These are phyloP conservation scores for Planococcus citri DNA, from an alignment of 1,140 invertebrate genomes.

Conservation along the genomic window DNA sequence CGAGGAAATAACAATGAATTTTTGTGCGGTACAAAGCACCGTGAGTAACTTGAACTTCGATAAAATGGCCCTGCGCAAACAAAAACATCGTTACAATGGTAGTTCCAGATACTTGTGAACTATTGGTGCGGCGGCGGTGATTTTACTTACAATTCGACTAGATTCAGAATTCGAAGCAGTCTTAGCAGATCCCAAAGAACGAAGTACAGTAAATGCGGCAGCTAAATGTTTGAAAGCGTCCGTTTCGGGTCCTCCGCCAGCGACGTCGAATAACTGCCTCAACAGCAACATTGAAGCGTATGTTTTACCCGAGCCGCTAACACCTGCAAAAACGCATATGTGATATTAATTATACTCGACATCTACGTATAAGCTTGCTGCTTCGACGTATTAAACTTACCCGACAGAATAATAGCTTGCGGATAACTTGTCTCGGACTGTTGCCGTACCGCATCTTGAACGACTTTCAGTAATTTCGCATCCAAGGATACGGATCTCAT, in stretches of 20 bases:
- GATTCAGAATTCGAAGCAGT: slow-evolving; percentile 82
- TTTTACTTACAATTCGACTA: slow-evolving; percentile 69
- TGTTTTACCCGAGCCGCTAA: slow-evolving; percentile 89
- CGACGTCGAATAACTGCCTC: slow-evolving; percentile 80
- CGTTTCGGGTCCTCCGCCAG: slow-evolving; percentile 83
- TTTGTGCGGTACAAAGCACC: slow-evolving; percentile 87
- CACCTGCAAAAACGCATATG: slow-evolving; percentile 53
- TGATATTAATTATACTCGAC: not conserved
- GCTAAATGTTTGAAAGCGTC: slow-evolving; percentile 93
- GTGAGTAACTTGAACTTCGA: slow-evolving; percentile 92
- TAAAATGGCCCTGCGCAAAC: slow-evolving; percentile 71
- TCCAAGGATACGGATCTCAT: slow-evolving; percentile 55
- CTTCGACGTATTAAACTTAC: too few relatives aligned
- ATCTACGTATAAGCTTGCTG: slow-evolving; percentile 24
- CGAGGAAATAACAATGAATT: slow-evolving; percentile 89
- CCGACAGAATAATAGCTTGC: slow-evolving; percentile 83
- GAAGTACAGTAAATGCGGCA: slow-evolving; percentile 82
- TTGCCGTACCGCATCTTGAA: slow-evolving; percentile 82
- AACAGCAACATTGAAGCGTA: slow-evolving; percentile 83
- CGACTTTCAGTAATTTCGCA: slow-evolving; percentile 68
- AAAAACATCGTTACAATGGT: slow-evolving; percentile 25
- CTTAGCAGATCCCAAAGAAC: slow-evolving; percentile 80
- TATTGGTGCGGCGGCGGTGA: too few relatives aligned
- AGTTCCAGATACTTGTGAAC: too few relatives aligned
- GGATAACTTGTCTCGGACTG: slow-evolving; percentile 88